Base-by-base conservation (phyloP, 2,113 vertebrate genomes). In the Rhadina sibilatrix region DNA sequence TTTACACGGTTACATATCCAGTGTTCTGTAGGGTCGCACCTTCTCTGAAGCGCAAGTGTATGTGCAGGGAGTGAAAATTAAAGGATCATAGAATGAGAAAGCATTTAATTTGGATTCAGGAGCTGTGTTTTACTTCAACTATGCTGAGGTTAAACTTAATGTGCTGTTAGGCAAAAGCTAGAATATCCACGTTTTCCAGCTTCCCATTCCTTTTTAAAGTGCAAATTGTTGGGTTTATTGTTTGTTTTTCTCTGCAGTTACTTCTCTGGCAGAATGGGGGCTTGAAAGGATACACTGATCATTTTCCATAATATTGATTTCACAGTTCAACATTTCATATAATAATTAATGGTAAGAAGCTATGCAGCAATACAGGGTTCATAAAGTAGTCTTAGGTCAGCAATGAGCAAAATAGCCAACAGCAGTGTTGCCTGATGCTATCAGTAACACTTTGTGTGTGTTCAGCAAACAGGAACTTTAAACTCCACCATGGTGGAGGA, bases 161-260 rank as follows among this genome's bases (percentile, higher is more conserved):
- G 6, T 37, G n/a, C n/a, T 80, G 1, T 40, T 42, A 54, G 50
- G 30, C 54, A 56, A 52, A 22, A 79, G 15, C 6, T n/a, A 50
- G 20, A 68, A 59, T 0, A 0, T 25, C 22, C 9, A 3, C 0
- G 0, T 60, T 87, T 94, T 84, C 52, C 31, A 61, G 5, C 20
- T 57, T 86, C 23, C 12, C 3, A 1, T 79, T 83, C 12, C 20
- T 23, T 85, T 85, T 64, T 33, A 52, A 56, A 47, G 9, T 33
- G 14, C 5, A 53, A 44, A 22, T 44, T 76, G 9, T 35, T 83
- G 7, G 7, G 1, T 6, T 31, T 33, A 15, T 33, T 86, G 9
- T 4, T 30, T 15, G 37, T 38, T 74, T 60, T 84, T 46, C 28
- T 56, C 4, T 61, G 42, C 33, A 35, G 10, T 71, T 81, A 10